Conservation (phyloP, 1,140 invertebrate species). For the Popillia japonica region DNA sequence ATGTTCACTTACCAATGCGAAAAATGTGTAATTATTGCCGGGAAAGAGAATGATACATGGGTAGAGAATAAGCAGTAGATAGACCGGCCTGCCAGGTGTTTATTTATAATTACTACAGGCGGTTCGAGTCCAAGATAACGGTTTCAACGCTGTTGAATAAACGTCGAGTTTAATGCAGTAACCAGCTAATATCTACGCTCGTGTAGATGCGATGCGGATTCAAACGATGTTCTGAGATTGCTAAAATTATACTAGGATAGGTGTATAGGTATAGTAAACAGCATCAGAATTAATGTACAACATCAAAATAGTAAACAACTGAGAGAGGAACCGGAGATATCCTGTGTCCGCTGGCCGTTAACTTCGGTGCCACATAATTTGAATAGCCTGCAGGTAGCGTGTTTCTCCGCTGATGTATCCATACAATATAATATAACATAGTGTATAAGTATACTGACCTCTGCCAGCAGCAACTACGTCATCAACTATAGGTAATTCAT, state of each 20-base stretch:
- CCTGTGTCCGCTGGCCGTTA: constrained; percentile 7
- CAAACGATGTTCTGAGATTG: too few species aligned
- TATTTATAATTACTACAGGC: constrained; percentile 29
- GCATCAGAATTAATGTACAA: background rate
- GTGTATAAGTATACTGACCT: constrained; percentile 18
- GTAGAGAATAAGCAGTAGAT: background rate
- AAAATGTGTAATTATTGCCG: constrained; percentile 30
- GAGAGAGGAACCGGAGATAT: constrained; percentile 1
- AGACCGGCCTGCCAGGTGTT: constrained; percentile 26
- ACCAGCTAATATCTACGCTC: background rate
- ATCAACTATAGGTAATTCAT: constrained; percentile 6
- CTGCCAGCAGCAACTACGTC: constrained; percentile 7
- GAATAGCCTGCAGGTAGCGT: background rate
- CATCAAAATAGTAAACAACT: background rate
- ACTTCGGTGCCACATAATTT: background rate
- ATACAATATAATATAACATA: background rate
- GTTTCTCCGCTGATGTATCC: background rate
- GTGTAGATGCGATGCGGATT: too few species aligned
- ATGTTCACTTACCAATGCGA: background rate
- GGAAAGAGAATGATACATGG: constrained; percentile 27
- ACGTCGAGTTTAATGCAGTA: background rate
- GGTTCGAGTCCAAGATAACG: constrained; percentile 29
- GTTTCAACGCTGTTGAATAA: constrained; percentile 21
- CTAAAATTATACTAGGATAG: too few species aligned
- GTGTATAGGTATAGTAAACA: background rate